Evolutionary conservation across 1,140 invertebrate species (phyloP), one percentile per base, ranked within the genome.

Genomic region (Cylas formicarius): DNA sequence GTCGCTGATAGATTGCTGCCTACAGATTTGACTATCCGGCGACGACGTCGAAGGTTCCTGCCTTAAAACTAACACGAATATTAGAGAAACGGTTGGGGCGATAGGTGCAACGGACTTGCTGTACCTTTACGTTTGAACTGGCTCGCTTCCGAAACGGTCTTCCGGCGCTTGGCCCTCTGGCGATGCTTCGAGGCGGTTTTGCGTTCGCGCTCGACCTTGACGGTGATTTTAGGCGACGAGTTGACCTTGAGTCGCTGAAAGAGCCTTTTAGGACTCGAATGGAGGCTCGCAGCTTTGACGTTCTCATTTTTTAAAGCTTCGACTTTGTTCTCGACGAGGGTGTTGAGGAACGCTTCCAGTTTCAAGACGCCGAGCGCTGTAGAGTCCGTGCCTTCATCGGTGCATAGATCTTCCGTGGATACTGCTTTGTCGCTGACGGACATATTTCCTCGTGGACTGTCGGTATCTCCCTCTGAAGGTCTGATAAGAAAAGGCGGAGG

Each of bases 311-410:
- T 65, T 13, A 65, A 48, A 1, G 58, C 50, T 45, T 62, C 58
- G 9, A 64, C 76, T 63, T 81, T 81, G 37, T 73, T 75, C 55
- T 81, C 76, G 49, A 80, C 74, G 31, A 81, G 62, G 40, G 77
- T 75, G 14, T 77, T 73, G 41, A 81, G 62, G 27, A 80, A 73
- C 19, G 77, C 75, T 64, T 80, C 78, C 53, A 81, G 69, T 50
- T 75, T 72, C 33, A 75, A 68, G 60, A 77, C 72, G 52, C 73
- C 77, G 60, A 63, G 48, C 57, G 42, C 19, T 35, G 33, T 11
- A 17, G 44, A 17, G 16, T 24, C 44, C 32, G 22, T 50, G 35
- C 44, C 27, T 17, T 47, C 39, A 14, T 63, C 49, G 52, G 53
- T 21, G 60, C 66, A 62, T 13, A 61, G 42, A 37, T 80, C 78